Base-by-base conservation (phyloP, 2,888 invertebrate genomes). In the Brachyopa scutellaris region DNA sequence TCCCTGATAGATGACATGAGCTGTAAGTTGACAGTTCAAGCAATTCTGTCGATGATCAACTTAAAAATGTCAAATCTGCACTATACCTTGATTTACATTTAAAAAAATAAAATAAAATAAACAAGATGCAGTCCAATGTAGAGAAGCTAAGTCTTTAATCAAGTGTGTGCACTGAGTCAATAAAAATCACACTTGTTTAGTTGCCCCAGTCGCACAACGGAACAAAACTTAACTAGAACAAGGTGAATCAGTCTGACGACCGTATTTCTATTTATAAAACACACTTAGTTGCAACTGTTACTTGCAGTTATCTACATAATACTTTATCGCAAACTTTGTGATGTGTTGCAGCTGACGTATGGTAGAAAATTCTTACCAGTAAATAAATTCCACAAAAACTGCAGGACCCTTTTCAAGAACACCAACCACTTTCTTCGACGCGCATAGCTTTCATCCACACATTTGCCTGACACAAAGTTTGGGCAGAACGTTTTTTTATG, bases 281-380 rank as follows among this genome's bases (percentile, higher is more conserved):
- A 31, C 13, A 7, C 19, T 31, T 40, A 2, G 2, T 11, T 2
- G 23, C 33, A n/a, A 31, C 42, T 23, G n/a, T 21, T 23, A 31
- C 2, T 31, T 15, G 21, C 15, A n/a, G n/a, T 62, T 62, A 31
- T 62, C 61, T 47, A 45, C 17, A 23, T 9, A n/a, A 17, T 23
- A n/a, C 3, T 57, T 6, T 11, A 6, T 36, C 2, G 40, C 40
- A 13, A 38, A 47, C 17, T n/a, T 8, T 15, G 15, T 26, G 26
- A 55, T 6, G 17, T 21, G n/a, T n/a, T n/a, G n/a, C n/a, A n/a
- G n/a, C n/a, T 53, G 42, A 36, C n/a, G 9, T 26, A 11, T 21
- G 19, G 2, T n/a, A n/a, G n/a, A 11, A 11, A 23, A 40, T 9
- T 29, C 89, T 89, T 86, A 90, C 89, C 89, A 77, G 84, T 85